Evolutionary conservation across 2,797 vertebrate genomes (phyloP).

Genomic region (Pogonophryne albipinna): DNA sequence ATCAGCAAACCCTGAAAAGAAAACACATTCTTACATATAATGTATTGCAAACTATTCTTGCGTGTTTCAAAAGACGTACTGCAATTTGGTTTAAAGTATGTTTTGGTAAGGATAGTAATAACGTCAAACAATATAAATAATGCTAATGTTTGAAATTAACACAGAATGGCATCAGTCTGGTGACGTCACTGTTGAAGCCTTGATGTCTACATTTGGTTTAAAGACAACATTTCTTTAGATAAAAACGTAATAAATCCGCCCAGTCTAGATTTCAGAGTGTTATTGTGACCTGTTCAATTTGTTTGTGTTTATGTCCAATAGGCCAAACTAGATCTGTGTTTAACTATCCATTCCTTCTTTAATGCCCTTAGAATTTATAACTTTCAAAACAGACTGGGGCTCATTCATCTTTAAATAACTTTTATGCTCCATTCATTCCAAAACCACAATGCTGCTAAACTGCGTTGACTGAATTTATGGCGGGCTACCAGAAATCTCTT

Average conservation of each 20-base stretch:
- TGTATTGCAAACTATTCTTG: neutral
- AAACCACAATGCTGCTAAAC: neutral
- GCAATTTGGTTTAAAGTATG: no score
- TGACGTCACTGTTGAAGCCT: no score
- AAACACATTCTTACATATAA: neutral
- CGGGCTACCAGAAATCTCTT: no score
- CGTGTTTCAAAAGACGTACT: neutral
- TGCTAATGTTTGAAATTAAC: neutral
- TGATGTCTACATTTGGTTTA: neutral
- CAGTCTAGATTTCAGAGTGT: no score
- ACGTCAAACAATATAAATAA: neutral
- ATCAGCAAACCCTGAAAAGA: no score
- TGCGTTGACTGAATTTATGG: no score
- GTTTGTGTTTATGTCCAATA: neutral
- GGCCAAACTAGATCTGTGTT: neutral
- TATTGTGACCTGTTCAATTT: neutral
- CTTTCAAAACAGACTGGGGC: neutral
- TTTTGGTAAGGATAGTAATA: neutral
- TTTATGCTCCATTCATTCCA: neutral
- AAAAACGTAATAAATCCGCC: neutral
- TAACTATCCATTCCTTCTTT: neutral
- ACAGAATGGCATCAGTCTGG: neutral
- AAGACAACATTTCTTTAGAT: neutral
- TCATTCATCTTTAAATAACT: neutral
- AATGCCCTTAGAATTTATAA: neutral